A percentile compares a stretch with the other conserved stretches of the same genome.
Evolutionary conservation across 2,797 vertebrate species (phyloP).

Genomic region (Neosilurus hyrtlii): DNA sequence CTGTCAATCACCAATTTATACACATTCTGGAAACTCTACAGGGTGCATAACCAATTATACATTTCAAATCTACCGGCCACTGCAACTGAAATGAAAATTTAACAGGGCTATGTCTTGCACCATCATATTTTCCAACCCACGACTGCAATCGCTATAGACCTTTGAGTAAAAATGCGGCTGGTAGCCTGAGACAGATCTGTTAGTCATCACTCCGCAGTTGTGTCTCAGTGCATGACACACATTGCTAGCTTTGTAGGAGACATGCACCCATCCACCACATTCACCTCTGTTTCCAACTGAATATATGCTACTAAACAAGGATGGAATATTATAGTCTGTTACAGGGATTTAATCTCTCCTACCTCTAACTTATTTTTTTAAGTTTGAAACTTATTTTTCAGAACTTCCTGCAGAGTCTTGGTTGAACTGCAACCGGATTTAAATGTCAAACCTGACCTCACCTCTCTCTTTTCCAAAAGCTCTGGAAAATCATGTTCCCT

Average conservation of each 20-base stretch:
- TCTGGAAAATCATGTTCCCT: slow-evolving; percentile 53
- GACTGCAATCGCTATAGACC: slow-evolving; percentile 28
- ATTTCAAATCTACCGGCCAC: not conserved
- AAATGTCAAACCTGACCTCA: slow-evolving; percentile 51
- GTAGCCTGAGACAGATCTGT: slow-evolving; percentile 46
- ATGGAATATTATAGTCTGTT: not conserved
- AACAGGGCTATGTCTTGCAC: not conserved
- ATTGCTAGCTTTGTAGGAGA: slow-evolving; percentile 42
- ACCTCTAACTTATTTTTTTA: not conserved
- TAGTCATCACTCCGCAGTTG: slow-evolving; percentile 57
- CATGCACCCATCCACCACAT: slow-evolving; percentile 43
- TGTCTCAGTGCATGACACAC: slow-evolving; percentile 37
- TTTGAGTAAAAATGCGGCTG: slow-evolving; percentile 43
- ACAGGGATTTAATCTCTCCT: not conserved
- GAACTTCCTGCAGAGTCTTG: slow-evolving; percentile 8
- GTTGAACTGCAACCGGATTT: slow-evolving; percentile 30
- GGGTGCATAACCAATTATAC: not conserved
- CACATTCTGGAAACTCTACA: not conserved
- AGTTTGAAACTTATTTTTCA: slow-evolving; percentile 11
- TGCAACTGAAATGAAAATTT: not conserved
- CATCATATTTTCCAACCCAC: slow-evolving; percentile 43
- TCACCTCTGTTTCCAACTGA: slow-evolving; percentile 31
- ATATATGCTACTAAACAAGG: not conserved
- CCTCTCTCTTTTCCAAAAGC: slow-evolving; percentile 43
- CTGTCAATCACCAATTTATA: not conserved